Percentiles rank a stretch among this genome's conserved stretches.
Evolutionary conservation across 2,888 invertebrate species (phyloP).

Genomic region (Drosophila suboccidentalis): DNA sequence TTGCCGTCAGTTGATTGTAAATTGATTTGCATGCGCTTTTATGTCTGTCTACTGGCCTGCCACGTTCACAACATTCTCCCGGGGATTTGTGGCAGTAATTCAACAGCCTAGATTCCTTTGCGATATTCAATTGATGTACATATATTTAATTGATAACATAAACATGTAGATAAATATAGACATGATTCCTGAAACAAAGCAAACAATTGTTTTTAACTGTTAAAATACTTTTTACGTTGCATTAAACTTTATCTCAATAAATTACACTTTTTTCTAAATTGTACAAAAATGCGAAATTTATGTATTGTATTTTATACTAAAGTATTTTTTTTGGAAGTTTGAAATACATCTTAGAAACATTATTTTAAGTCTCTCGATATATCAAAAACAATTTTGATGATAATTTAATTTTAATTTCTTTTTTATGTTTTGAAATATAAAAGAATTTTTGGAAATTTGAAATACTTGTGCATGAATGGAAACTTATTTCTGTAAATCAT

Average conservation of each 20-base stretch:
- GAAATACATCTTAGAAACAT: no score
- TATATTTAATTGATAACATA: background rate
- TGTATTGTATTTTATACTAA: no score
- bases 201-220: no score
- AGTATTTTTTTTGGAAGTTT: no score
- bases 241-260: background rate
- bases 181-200: background rate
- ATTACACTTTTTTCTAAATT: no score
- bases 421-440: no score
- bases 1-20: conserved; percentile 51
- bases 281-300: background rate
- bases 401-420: no score
- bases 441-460: no score
- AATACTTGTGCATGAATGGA: no score
- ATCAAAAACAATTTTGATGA: no score
- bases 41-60: conserved; percentile 6
- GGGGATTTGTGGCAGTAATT: conserved; percentile 1
- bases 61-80: background rate
- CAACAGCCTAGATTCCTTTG: background rate
- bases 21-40: conserved; percentile 51
- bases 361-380: no score
- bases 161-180: background rate
- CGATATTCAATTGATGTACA: background rate
- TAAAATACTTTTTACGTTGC: background rate
- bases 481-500: no score